phyloP scores from a whole-genome alignment of 2,797 vertebrate genomes.

The Bovichtus diacanthus region DNA sequence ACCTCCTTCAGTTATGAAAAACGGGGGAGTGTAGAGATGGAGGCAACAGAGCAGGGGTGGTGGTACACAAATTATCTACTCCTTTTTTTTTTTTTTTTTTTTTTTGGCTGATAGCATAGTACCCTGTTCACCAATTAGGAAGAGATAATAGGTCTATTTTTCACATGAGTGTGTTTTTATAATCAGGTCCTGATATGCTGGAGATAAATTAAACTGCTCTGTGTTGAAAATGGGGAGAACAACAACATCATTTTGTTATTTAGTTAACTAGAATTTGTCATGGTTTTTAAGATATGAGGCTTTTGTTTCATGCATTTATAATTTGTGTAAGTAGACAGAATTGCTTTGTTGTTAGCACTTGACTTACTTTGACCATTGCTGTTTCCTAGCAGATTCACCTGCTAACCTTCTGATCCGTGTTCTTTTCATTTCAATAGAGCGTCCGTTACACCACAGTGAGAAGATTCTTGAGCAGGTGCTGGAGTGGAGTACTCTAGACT shows the following conservation, averaged over 20 bases:
- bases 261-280: constrained; percentile 58
- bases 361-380: neutral
- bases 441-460: constrained; percentile 94
- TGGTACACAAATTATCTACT: constrained; percentile 66
- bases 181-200: constrained; percentile 84
- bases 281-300: constrained; percentile 51
- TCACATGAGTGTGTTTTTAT: constrained; percentile 87
- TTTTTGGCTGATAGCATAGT: constrained; percentile 72
- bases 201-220: constrained; percentile 82
- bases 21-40: constrained; percentile 67
- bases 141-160: constrained; percentile 88
- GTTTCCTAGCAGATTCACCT: neutral
- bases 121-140: constrained; percentile 82
- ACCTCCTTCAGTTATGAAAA: constrained; percentile 78
- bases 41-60: constrained; percentile 71
- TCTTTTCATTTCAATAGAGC: constrained; percentile 83
- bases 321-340: constrained; percentile 23
- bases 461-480: constrained; percentile 94
- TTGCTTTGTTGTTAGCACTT: neutral
- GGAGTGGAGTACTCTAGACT: constrained; percentile 91
- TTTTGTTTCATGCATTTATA: constrained; percentile 57
- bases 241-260: constrained; percentile 69
- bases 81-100: constrained; percentile 53
- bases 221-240: constrained; percentile 74
- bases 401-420: neutral